Evolutionary conservation across 2,113 vertebrate species (phyloP).

Genomic region (Xenus cinereus): DNA sequence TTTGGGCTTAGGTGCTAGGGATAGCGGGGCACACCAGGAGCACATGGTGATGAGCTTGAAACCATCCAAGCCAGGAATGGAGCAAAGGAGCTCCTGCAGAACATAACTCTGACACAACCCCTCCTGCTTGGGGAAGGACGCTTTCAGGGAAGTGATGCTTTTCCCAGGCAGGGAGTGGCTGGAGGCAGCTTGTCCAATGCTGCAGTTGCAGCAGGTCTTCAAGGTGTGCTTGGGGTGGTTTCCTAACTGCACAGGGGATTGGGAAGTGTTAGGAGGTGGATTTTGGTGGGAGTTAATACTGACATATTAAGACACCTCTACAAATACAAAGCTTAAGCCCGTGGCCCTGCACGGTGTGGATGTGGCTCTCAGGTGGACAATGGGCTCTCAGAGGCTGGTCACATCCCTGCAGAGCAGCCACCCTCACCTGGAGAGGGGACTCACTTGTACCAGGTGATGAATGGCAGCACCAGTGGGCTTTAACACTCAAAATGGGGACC

Average conservation of each 20-base stretch:
- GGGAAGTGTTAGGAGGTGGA: background rate
- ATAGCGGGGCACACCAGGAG: background rate
- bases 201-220: background rate
- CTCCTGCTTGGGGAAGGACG: background rate
- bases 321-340: background rate
- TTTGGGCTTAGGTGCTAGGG: background rate
- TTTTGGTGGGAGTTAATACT: background rate
- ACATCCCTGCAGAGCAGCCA: background rate
- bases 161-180: background rate
- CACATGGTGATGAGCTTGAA: background rate
- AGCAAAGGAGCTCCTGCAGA: background rate
- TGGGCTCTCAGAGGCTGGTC: background rate
- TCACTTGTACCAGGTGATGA: background rate
- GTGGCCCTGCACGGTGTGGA: rapidly evolving
- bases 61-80: background rate
- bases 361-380: background rate
- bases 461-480: background rate
- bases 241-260: background rate
- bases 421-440: too few species aligned
- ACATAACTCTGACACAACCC: background rate
- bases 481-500: too few species aligned
- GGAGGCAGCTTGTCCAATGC: background rate
- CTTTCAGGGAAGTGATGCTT: background rate
- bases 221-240: background rate
- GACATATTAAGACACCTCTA: background rate